A percentile compares a stretch with the other conserved stretches of the same genome.
Conservation (phyloP, 2,888 invertebrate species). For the Blomia tropicalis region DNA sequence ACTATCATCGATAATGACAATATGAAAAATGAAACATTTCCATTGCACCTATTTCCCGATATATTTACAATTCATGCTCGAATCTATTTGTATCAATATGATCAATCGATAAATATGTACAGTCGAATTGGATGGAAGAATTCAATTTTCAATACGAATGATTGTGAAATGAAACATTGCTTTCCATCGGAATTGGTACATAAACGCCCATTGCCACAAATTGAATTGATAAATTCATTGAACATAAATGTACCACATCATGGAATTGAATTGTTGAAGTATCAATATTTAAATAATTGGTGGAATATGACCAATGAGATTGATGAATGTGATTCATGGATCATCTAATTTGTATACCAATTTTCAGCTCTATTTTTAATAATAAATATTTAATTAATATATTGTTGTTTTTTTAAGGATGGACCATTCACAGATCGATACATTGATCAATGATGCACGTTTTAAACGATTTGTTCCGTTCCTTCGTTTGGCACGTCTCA, state of each 20-base stretch:
- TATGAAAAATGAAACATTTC: not conserved
- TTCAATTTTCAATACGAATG: slow-evolving; percentile 41
- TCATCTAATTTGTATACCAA: not conserved
- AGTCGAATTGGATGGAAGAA: slow-evolving; percentile 43
- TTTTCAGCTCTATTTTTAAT: no score
- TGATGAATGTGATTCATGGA: not conserved
- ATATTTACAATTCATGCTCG: slow-evolving; percentile 6
- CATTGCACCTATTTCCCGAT: not conserved
- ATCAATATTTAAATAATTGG: slow-evolving; percentile 45
- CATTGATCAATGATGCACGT: not conserved
- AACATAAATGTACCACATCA: slow-evolving; percentile 41
- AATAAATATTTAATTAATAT: no score
- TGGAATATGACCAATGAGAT: slow-evolving; percentile 34
- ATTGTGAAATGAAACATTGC: slow-evolving; percentile 41
- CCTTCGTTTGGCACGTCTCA: not conserved
- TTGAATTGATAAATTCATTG: not conserved
- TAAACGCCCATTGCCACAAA: slow-evolving; percentile 37
- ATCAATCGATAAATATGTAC: slow-evolving; percentile 37
- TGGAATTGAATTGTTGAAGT: slow-evolving; percentile 45
- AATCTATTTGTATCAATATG: slow-evolving; percentile 40
- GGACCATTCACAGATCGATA: not conserved
- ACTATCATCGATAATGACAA: not conserved
- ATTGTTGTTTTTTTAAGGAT: not conserved
- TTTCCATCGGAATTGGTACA: slow-evolving; percentile 42
- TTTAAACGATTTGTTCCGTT: not conserved